A percentile compares a stretch with the other conserved stretches of the same genome.
Evolutionary conservation across 1,140 invertebrate genomes (phyloP).

Genomic region (Plutomurus gul): DNA sequence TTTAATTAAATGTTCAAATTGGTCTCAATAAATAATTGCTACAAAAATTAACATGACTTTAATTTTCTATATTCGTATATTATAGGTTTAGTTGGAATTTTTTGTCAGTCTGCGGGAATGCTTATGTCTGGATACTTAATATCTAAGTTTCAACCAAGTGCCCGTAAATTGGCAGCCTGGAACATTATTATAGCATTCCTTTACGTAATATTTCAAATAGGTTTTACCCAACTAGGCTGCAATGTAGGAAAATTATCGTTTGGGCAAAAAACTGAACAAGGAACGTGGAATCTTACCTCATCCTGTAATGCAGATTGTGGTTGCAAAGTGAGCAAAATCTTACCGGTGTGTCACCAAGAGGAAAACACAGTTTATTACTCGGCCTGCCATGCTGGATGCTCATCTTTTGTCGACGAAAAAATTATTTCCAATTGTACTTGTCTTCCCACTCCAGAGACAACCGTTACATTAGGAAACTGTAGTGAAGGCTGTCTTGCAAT

Average conservation of each 20-base stretch:
- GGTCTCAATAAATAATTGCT: not conserved
- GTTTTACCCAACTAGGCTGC: slow-evolving; percentile 74
- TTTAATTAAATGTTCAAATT: not conserved
- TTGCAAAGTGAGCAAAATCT: slow-evolving; percentile 50
- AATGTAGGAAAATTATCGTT: slow-evolving; percentile 46
- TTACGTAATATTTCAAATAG: slow-evolving; percentile 67
- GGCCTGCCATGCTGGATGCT: slow-evolving; percentile 55
- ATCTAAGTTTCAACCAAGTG: slow-evolving; percentile 70
- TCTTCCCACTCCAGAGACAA: not conserved
- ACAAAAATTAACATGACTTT: not conserved
- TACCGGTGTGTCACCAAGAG: slow-evolving; percentile 53
- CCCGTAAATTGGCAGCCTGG: slow-evolving; percentile 71
- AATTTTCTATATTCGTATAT: not conserved
- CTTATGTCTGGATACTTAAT: slow-evolving; percentile 71
- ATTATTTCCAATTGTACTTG: slow-evolving; percentile 43
- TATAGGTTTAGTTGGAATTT: slow-evolving; percentile 65
- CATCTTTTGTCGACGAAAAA: not conserved
- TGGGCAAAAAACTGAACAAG: not conserved
- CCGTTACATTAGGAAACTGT: slow-evolving; percentile 53
- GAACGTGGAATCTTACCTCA: slow-evolving; percentile 40
- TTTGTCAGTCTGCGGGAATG: slow-evolving; percentile 74
- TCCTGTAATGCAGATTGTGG: slow-evolving; percentile 54
- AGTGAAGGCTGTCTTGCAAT: slow-evolving; percentile 47
- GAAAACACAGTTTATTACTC: slow-evolving; percentile 52
- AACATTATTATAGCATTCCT: slow-evolving; percentile 71